phyloP scores from a whole-genome alignment of 1,140 invertebrate species.

The Babylonia areolata region DNA sequence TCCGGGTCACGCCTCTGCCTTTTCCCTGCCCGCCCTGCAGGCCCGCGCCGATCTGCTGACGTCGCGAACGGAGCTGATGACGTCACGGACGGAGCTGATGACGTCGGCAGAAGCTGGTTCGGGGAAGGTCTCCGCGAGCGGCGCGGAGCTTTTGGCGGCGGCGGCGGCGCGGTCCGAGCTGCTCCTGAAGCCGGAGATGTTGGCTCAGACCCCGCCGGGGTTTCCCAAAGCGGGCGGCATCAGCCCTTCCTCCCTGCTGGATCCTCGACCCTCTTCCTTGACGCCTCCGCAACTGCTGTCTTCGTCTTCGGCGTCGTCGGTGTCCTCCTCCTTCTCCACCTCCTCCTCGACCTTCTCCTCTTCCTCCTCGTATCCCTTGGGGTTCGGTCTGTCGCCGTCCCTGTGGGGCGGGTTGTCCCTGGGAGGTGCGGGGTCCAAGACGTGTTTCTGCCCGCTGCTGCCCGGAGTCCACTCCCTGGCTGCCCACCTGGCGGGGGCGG shows the following conservation, averaged over 20 bases:
- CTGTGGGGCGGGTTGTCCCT: neutral
- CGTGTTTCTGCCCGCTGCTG: constrained; percentile 20
- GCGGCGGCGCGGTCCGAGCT: constrained; percentile 18
- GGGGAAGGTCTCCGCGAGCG: neutral
- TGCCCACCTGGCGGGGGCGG: neutral
- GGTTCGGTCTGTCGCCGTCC: neutral
- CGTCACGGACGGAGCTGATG: neutral
- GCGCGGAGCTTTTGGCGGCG: constrained; percentile 10
- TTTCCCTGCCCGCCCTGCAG: neutral
- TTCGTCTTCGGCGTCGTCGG: neutral
- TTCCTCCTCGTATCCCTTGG: neutral
- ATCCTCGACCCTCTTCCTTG: neutral
- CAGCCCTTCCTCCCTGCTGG: constrained; percentile 15
- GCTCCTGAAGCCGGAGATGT: constrained; percentile 7
- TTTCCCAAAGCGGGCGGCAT: neutral
- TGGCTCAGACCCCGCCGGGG: neutral
- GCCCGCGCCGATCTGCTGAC: constrained; percentile 28
- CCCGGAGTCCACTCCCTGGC: constrained; percentile 23
- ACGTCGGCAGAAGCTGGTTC: neutral
- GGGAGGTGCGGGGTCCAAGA: neutral
- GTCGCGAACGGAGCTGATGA: constrained; percentile 29
- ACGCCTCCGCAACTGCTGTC: neutral
- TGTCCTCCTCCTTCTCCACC: neutral
- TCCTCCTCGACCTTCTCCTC: neutral
- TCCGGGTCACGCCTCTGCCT: constrained; percentile 4